phyloP scores from a whole-genome alignment of 2,888 invertebrate species.

The Pachliopta kotzebuea region DNA sequence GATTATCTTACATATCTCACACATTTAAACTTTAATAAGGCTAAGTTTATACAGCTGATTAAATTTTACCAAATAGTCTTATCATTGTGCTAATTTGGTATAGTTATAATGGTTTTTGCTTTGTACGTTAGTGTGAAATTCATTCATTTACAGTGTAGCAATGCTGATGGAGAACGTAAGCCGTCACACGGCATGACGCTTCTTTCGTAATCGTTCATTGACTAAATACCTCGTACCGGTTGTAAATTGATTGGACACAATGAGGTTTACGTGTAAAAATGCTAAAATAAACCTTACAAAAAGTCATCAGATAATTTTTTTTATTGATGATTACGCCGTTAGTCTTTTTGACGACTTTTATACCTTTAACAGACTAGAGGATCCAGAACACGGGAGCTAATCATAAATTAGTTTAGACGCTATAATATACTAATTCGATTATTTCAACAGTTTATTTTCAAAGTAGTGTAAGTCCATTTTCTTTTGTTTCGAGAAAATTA shows the following conservation, averaged over 20 bases:
- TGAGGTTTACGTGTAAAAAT: constrained; percentile 1
- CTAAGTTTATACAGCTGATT: neutral
- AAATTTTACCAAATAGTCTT: neutral
- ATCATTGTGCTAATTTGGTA: neutral
- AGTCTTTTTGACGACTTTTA: no score
- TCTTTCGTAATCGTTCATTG: constrained; percentile 53
- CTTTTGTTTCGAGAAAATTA: no score
- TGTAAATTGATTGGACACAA: constrained; percentile 19
- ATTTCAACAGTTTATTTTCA: no score
- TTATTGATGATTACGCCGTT: no score
- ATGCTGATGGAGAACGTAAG: constrained; percentile 48
- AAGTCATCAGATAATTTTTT: no score
- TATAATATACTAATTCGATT: no score
- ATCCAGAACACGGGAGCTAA: no score
- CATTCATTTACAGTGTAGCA: constrained; percentile 44
- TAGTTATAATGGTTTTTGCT: constrained; percentile 34
- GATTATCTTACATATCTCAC: no score
- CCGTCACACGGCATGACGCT: constrained; percentile 35
- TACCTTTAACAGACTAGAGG: no score
- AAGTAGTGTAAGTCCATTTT: no score
- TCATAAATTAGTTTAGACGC: no score
- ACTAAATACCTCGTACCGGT: constrained; percentile 38
- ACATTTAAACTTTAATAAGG: no score
- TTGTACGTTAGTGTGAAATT: constrained; percentile 39
- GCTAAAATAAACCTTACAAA: neutral